Conservation (phyloP, 30 jellyfish, hydroid and myxozoan species). For the Turritopsis dohrnii region DNA sequence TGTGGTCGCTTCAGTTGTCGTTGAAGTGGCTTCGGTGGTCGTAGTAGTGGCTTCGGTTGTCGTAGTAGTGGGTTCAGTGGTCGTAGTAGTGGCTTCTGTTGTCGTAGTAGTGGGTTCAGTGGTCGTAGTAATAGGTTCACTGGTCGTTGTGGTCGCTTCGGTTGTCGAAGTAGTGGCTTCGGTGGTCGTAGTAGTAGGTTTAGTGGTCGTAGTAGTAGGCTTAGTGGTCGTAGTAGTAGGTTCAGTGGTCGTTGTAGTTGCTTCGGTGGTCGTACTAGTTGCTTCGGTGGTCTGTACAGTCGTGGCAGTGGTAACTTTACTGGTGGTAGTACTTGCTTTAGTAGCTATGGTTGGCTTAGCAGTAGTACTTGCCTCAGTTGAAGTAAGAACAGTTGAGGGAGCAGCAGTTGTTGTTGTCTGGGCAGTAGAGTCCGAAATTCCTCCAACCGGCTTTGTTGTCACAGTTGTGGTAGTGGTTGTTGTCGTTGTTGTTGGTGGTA, state of each 20-base stretch:
- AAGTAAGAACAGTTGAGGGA: background rate
- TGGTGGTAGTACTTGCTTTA: background rate
- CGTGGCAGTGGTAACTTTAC: background rate
- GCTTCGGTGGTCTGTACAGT: background rate
- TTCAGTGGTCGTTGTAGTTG: background rate
- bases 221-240: conserved; percentile 9
- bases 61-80: conserved; percentile 36
- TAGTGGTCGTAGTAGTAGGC: conserved; percentile 27
- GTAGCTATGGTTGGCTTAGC: background rate
- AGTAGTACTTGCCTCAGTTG: background rate
- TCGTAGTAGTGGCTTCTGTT: conserved; percentile 42
- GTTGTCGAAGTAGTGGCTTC: conserved; percentile 25
- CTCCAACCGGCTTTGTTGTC: background rate
- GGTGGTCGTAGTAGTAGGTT: conserved; percentile 13
- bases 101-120: conserved; percentile 27
- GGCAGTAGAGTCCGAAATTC: background rate
- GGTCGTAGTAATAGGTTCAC: conserved; percentile 1
- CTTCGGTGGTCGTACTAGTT: background rate
- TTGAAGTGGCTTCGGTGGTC: conserved; percentile 18
- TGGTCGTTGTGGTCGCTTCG: conserved; percentile 9
- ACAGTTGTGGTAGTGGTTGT: conserved; percentile 10
- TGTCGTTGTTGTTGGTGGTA: conserved; percentile 21
- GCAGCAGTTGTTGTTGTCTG: conserved; percentile 14
- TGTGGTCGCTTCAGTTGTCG: conserved; percentile 38
- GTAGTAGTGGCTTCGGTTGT: conserved; percentile 45